Conservation (phyloP, 2,113 vertebrate species). For the Desmodus rotundus region DNA sequence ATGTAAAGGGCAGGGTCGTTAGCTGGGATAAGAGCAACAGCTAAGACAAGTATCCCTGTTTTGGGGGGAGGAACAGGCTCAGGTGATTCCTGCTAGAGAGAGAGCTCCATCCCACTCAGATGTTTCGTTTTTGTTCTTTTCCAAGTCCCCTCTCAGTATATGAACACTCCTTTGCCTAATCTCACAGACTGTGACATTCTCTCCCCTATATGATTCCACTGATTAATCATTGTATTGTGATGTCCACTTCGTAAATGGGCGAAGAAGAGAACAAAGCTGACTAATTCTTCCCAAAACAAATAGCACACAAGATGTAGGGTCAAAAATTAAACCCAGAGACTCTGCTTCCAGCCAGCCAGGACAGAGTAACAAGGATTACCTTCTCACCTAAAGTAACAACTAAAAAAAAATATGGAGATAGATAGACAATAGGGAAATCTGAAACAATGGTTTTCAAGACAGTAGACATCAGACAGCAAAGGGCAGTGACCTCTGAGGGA, state of each 20-base stretch:
- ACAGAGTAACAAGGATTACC: background rate
- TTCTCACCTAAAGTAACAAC: background rate
- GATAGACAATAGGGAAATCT: background rate
- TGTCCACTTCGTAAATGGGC: background rate
- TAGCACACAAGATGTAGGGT: background rate
- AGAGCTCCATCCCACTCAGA: background rate
- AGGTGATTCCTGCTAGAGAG: background rate
- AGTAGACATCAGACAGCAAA: background rate
- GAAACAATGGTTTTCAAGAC: background rate
- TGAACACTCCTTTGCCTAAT: background rate
- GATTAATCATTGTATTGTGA: background rate
- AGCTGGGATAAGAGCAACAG: background rate
- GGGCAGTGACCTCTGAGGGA: background rate
- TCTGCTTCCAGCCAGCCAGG: background rate
- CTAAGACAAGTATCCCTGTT: background rate
- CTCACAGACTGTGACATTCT: background rate
- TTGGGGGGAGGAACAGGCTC: background rate
- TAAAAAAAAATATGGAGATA: background rate
- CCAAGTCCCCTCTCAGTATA: background rate
- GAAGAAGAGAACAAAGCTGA: background rate
- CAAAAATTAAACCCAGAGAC: background rate
- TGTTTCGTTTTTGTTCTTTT: background rate
- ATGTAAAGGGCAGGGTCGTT: background rate
- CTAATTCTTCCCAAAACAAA: background rate
- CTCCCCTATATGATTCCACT: background rate